Conservation (phyloP, 2,113 vertebrate species). For the Pheucticus melanocephalus region DNA sequence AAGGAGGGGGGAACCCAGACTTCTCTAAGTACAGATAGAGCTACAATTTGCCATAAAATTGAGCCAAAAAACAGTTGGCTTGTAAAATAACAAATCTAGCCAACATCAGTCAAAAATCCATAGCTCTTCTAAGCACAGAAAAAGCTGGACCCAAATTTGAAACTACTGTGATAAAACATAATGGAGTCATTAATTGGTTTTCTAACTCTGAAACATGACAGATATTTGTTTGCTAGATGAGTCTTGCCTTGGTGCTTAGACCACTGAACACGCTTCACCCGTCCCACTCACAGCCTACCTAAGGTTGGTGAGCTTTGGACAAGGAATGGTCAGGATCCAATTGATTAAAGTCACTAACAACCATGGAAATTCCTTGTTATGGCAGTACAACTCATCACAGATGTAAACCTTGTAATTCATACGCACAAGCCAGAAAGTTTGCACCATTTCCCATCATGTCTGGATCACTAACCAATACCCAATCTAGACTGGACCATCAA, state of each 20-base stretch:
- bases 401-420: not conserved
- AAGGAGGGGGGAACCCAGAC: not conserved
- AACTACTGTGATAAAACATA: not conserved
- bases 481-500: not conserved
- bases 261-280: accelerated
- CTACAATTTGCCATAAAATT: not conserved
- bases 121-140: not conserved
- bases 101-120: not conserved
- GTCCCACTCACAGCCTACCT: not conserved
- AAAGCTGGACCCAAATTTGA: not conserved
- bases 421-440: not conserved
- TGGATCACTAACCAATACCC: not conserved
- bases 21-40: not conserved
- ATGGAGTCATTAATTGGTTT: not conserved
- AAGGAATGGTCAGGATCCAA: not conserved
- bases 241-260: not conserved
- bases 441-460: not conserved
- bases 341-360: not conserved
- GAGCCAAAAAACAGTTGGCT: not conserved
- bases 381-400: not conserved
- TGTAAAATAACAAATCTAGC: not conserved
- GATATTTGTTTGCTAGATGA: not conserved
- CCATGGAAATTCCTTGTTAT: not conserved
- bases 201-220: not conserved
- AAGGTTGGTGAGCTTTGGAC: accelerated